Evolutionary conservation across 2,797 vertebrate genomes (phyloP), one percentile per base, ranked within the genome.

Genomic region (Columba guinea): DNA sequence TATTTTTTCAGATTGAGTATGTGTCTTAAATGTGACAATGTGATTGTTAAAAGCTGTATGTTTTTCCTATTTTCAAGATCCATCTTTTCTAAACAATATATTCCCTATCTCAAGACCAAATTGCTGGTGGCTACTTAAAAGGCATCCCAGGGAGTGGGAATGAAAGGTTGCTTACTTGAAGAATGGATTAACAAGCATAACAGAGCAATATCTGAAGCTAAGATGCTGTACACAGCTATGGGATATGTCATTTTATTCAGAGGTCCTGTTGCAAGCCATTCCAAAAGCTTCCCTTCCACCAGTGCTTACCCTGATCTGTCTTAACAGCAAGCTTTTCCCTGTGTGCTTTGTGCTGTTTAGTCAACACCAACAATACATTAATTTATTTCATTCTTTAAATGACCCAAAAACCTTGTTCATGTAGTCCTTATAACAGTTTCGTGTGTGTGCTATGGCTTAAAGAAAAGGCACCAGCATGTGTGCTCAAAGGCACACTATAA

Each of bases 321-420:
- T 75, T 62, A 64, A 84, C 87, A 73, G 16, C 55, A 87, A 91
- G 48, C 8, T 87, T 85, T 91, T 59, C 55, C 46, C 32, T 79
- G 44, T 93, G 34, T 90, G 65, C 90, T 89, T 81, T 83, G 56
- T 94, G 59, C 44, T n/a, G 20, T 92, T 95, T 89, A 80, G 70
- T 87, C 5, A 2, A 83, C 11, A 58, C 23, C 35, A 75, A 63
- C 19, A 81, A 76, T 37, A 44, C 27, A 74, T 11, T 34, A 22
- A 71, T 64, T 83, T 86, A 13, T 84, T 59, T 70, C 20, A 52
- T 75, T 80, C 41, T 78, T 39, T 10, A 7, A 14, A 69, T 49
- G 37, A 71, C 51, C 59, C 35, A 76, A 32, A 90, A 83, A 28
- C 37, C 17, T 77, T 77, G 28, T 65, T 84, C 41, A 20, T n/a